These are phyloP conservation scores for Hirtodrosophila histrioides DNA, from an alignment of 2,888 invertebrate species.

Conservation along the genomic window DNA sequence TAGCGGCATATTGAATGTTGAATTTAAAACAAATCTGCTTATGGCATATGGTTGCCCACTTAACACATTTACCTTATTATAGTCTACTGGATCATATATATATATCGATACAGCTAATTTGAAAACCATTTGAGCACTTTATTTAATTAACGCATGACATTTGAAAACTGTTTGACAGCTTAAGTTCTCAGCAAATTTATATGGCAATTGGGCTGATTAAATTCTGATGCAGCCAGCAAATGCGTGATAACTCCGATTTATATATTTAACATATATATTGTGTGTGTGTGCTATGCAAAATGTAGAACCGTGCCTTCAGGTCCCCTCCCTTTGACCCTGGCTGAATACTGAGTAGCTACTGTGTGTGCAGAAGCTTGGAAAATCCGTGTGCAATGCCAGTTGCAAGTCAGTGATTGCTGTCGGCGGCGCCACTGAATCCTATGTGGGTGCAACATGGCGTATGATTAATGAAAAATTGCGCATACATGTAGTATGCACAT, in stretches of 20 bases:
- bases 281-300: background rate
- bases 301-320: slow-evolving; percentile 2
- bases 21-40: too few relatives aligned
- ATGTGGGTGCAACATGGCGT: slow-evolving; percentile 70
- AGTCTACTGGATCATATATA: too few relatives aligned
- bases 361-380: slow-evolving; percentile 68
- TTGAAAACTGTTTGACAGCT: too few relatives aligned
- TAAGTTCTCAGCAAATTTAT: too few relatives aligned
- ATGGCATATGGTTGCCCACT: too few relatives aligned
- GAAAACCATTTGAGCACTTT: too few relatives aligned
- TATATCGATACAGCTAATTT: too few relatives aligned
- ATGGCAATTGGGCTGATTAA: slow-evolving; percentile 13
- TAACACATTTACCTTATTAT: too few relatives aligned
- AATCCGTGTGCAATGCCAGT: slow-evolving; percentile 69
- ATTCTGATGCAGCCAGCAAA: slow-evolving; percentile 17
- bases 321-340: background rate
- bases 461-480: slow-evolving; percentile 69
- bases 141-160: too few relatives aligned
- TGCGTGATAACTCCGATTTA: slow-evolving; percentile 21
- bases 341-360: slow-evolving; percentile 30
- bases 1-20: too few relatives aligned
- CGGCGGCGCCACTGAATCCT: slow-evolving; percentile 27
- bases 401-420: slow-evolving; percentile 56
- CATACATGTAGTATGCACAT: slow-evolving; percentile 16
- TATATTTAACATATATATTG: slow-evolving; percentile 21